Evolutionary conservation across 2,797 vertebrate genomes (phyloP).

Genomic region (Ctenosaura bakeri): DNA sequence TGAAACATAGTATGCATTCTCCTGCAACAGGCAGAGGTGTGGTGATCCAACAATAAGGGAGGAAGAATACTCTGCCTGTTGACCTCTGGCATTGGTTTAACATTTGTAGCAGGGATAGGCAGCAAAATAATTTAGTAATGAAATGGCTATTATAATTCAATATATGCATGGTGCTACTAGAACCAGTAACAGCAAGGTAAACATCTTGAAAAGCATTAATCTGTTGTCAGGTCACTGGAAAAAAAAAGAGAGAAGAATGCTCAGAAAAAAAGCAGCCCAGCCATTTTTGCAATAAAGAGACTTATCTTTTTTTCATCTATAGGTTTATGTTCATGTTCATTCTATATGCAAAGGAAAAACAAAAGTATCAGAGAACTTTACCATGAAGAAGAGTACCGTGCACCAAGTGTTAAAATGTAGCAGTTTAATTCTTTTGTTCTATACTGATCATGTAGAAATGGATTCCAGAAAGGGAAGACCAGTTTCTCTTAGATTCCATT

Average conservation of each 20-base stretch:
- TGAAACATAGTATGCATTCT: background rate
- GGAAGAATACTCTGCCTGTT: background rate
- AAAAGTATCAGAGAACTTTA: background rate
- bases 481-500: background rate
- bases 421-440: background rate
- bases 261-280: background rate
- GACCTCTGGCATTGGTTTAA: background rate
- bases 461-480: background rate
- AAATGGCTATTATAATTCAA: background rate
- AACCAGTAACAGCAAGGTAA: no score
- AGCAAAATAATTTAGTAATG: background rate
- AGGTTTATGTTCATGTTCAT: no score
- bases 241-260: background rate
- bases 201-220: background rate
- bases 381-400: no score
- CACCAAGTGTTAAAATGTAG: conserved; percentile 2
- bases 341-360: background rate
- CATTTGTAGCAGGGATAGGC: background rate
- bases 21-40: background rate
- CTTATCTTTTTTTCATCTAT: background rate
- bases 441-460: background rate
- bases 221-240: background rate
- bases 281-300: background rate
- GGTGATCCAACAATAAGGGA: background rate
- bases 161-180: background rate